Conservation (phyloP, 2,888 invertebrate genomes). For the Congeria kusceri region DNA sequence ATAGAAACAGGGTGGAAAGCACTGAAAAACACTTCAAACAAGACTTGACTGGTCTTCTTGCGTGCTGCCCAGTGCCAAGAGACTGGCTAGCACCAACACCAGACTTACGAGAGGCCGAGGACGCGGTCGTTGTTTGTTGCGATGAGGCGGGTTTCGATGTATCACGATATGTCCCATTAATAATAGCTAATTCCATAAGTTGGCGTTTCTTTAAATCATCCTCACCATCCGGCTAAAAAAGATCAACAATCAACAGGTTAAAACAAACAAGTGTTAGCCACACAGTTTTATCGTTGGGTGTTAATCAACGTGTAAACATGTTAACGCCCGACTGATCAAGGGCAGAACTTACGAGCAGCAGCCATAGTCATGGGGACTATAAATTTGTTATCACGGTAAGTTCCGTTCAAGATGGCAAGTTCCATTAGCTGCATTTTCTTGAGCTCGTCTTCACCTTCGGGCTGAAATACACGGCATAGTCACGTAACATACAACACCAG, state of each 20-base stretch:
- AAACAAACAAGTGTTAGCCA: constrained; percentile 37
- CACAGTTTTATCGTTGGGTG: constrained; percentile 8
- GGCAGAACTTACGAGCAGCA: constrained; percentile 73
- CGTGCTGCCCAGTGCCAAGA: constrained; percentile 31
- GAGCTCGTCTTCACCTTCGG: constrained; percentile 99
- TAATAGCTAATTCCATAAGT: constrained; percentile 99
- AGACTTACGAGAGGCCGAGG: constrained; percentile 79
- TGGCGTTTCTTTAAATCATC: constrained; percentile 99
- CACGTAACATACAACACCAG: no score
- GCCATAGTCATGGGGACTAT: constrained; percentile 69
- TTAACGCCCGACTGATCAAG: background rate
- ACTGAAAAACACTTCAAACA: constrained; percentile 59
- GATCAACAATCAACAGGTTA: constrained; percentile 44
- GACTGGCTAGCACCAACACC: constrained; percentile 48
- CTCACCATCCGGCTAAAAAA: constrained; percentile 97
- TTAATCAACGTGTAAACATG: background rate
- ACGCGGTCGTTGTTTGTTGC: constrained; percentile 71
- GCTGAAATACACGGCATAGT: constrained; percentile 88
- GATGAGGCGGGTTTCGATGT: constrained; percentile 79
- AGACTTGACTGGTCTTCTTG: constrained; percentile 2
- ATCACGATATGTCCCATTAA: constrained; percentile 97
- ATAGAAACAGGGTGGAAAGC: constrained; percentile 66
- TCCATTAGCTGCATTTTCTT: constrained; percentile 99
- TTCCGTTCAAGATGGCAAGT: constrained; percentile 99
- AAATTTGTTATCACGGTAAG: constrained; percentile 92